Percentiles rank a stretch among this genome's conserved stretches.
Conservation (phyloP, 2,797 vertebrate species). For the Scleropages formosus region DNA sequence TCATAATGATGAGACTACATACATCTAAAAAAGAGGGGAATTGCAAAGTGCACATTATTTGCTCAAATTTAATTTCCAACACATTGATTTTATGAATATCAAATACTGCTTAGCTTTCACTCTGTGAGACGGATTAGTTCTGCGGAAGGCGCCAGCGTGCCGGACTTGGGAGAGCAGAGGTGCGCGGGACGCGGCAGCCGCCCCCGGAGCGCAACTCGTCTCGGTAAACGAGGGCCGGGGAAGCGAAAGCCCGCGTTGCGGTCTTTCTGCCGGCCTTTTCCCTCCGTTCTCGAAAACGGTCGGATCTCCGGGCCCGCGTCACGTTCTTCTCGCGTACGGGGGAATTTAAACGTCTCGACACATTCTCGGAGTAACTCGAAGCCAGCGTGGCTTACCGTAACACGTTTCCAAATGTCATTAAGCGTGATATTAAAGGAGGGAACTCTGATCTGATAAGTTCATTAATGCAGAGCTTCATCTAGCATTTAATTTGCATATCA, state of each 20-base stretch:
- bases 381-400: constrained; percentile 23
- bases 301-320: too few relatives aligned
- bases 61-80: constrained; percentile 22
- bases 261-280: neutral
- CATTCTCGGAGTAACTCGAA: constrained; percentile 20
- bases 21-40: constrained; percentile 12
- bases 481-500: constrained; percentile 29
- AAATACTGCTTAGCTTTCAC: constrained; percentile 18
- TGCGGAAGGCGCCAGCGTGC: too few relatives aligned
- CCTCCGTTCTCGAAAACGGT: neutral
- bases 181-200: neutral
- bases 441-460: constrained; percentile 23
- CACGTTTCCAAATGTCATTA: constrained; percentile 35
- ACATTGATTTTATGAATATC: constrained; percentile 22
- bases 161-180: neutral
- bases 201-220: neutral
- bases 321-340: constrained; percentile 1
- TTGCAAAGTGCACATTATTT: constrained; percentile 5
- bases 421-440: constrained; percentile 22
- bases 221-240: constrained; percentile 2
- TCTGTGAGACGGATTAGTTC: constrained; percentile 1
- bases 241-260: neutral
- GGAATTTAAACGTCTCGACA: constrained; percentile 12
- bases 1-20: constrained; percentile 22
- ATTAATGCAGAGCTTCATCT: constrained; percentile 31